A percentile compares a stretch with the other conserved stretches of the same genome.
phyloP scores from a whole-genome alignment of 2,797 vertebrate genomes.

The Psittacula echo region DNA sequence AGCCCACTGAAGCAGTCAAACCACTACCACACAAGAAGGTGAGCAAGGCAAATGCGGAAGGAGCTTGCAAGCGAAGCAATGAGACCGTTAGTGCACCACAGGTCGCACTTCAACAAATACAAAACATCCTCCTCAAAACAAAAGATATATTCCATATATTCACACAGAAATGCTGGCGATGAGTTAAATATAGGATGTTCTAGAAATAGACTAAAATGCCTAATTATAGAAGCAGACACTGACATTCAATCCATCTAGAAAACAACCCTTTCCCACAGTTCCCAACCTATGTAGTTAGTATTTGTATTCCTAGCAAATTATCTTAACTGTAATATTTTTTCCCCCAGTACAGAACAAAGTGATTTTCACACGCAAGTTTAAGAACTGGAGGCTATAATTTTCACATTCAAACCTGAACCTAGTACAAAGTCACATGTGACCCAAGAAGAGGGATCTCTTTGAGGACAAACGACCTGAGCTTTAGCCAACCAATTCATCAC shows the following conservation, averaged over 20 bases:
- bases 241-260: conserved; percentile 31
- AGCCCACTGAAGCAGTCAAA: not conserved
- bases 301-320: not conserved
- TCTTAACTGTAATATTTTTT: not conserved
- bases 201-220: conserved; percentile 35
- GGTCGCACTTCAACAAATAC: not conserved
- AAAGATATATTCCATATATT: not conserved
- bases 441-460: not conserved
- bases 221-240: conserved; percentile 20
- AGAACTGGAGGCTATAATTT: not conserved
- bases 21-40: not conserved
- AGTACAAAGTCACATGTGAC: not conserved
- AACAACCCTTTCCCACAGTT: conserved; percentile 45
- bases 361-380: not conserved
- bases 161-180: not conserved
- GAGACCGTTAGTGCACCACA: not conserved
- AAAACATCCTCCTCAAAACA: not conserved
- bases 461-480: not conserved
- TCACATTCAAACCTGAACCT: not conserved
- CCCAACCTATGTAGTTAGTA: not conserved
- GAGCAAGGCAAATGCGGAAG: not conserved
- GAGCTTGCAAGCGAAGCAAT: not conserved
- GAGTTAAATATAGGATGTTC: conserved; percentile 44
- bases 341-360: not conserved
- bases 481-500: not conserved